Conservation (phyloP, 2,888 invertebrate genomes). For the Cylloceria caligata region DNA sequence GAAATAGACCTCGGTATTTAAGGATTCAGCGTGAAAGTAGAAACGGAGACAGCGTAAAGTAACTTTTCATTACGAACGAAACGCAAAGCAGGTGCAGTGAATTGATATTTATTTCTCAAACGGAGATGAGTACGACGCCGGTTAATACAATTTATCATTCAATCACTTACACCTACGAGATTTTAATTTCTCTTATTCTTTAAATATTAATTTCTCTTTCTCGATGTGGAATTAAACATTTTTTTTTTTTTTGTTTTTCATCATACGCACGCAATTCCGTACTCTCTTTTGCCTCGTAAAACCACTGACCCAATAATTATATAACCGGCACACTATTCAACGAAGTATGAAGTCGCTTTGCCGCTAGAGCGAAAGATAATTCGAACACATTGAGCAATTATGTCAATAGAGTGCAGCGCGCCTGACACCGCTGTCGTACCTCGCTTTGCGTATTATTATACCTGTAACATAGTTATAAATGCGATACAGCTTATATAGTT, state of each 20-base stretch:
- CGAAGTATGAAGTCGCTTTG: constrained; percentile 66
- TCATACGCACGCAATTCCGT: constrained; percentile 16
- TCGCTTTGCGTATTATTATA: constrained; percentile 62
- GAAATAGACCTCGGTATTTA: constrained; percentile 76
- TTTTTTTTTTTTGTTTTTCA: constrained; percentile 6
- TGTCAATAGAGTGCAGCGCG: constrained; percentile 65
- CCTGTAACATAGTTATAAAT: constrained; percentile 29
- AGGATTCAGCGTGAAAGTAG: constrained; percentile 17
- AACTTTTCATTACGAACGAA: constrained; percentile 3
- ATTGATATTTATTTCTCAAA: neutral
- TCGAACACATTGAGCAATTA: constrained; percentile 68
- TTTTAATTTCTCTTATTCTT: neutral
- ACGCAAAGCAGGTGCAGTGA: constrained; percentile 16
- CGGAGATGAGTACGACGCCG: neutral
- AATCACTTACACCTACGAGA: neutral
- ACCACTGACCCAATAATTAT: constrained; percentile 68
- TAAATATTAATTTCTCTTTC: too few relatives aligned
- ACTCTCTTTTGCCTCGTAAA: constrained; percentile 62
- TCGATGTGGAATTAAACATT: too few relatives aligned
- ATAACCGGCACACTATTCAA: constrained; percentile 64
- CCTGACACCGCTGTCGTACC: constrained; percentile 43
- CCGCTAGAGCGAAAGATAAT: constrained; percentile 50
- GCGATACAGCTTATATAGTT: neutral
- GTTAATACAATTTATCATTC: neutral
- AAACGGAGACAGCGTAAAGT: constrained; percentile 23